phyloP scores from a whole-genome alignment of 2,113 vertebrate genomes.

The Marcusenius ussheri region DNA sequence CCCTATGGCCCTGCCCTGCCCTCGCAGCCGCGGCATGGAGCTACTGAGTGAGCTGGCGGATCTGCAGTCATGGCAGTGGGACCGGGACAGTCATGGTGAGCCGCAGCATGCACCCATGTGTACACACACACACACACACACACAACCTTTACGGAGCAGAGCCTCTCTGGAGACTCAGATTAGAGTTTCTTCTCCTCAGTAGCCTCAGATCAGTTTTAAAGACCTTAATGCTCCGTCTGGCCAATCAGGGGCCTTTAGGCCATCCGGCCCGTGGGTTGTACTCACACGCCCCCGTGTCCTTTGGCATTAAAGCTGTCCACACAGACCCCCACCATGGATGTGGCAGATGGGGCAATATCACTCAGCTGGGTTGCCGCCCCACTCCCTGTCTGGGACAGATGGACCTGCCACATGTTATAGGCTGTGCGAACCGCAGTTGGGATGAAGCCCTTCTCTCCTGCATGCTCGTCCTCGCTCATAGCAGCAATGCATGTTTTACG shows the following conservation, averaged over 20 bases:
- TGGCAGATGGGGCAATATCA: neutral
- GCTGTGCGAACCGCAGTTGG: neutral
- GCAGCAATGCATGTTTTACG: neutral
- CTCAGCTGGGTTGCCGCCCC: neutral
- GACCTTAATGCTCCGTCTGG: conserved; percentile 33
- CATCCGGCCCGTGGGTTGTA: neutral
- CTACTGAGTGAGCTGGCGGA: conserved; percentile 90
- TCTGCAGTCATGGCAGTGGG: conserved; percentile 71
- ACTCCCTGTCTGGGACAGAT: neutral
- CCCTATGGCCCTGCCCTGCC: conserved; percentile 40
- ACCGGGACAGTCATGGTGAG: conserved; percentile 65
- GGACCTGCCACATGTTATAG: neutral
- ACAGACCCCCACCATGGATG: neutral
- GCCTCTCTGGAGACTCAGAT: neutral
- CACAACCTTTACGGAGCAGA: neutral
- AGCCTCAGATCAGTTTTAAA: conserved; percentile 44
- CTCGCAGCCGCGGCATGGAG: conserved; percentile 76
- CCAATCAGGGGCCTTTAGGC: conserved; percentile 14
- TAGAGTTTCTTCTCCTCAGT: conserved; percentile 11
- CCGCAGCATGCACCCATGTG: conserved; percentile 12
- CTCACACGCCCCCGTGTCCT: neutral
- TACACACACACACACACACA: conserved; percentile 18
- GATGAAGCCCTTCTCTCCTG: neutral
- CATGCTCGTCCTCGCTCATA: neutral
- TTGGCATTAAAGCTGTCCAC: conserved; percentile 3